These are phyloP conservation scores for Pterois miles DNA, from an alignment of 2,797 vertebrate genomes.

Conservation along the genomic window DNA sequence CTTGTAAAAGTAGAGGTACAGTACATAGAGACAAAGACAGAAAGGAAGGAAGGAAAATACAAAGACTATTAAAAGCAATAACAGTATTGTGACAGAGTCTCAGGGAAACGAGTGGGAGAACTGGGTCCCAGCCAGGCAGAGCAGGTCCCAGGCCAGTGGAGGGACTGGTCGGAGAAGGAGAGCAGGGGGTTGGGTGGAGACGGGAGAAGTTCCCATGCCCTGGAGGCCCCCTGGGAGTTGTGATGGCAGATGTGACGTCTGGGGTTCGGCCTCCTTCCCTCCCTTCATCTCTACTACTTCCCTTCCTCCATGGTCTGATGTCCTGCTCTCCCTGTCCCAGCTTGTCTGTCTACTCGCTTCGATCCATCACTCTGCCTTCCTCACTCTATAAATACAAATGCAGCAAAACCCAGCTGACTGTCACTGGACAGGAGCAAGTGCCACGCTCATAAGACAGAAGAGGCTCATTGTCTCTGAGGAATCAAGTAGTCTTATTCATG, in stretches of 20 bases:
- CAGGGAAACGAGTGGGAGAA: slow-evolving; percentile 48
- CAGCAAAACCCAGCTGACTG: not conserved
- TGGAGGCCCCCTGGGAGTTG: slow-evolving; percentile 74
- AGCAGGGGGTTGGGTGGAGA: slow-evolving; percentile 42
- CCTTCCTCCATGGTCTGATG: slow-evolving; percentile 51
- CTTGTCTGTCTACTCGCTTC: slow-evolving; percentile 41
- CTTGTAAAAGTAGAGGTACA: not conserved
- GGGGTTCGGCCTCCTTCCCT: slow-evolving; percentile 43
- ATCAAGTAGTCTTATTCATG: not conserved
- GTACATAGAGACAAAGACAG: not conserved
- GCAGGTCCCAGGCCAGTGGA: slow-evolving; percentile 52
- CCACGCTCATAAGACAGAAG: not conserved
- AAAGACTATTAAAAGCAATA: slow-evolving; percentile 8
- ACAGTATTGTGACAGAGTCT: slow-evolving; percentile 7
- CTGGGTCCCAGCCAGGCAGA: slow-evolving; percentile 17
- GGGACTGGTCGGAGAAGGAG: slow-evolving; percentile 36
- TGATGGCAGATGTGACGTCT: slow-evolving; percentile 85
- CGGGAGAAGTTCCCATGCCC: slow-evolving; percentile 82
- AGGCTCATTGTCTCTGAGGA: slow-evolving; percentile 6
- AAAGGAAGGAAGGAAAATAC: not conserved
- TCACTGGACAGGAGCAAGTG: slow-evolving; percentile 24
- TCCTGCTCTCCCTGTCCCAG: slow-evolving; percentile 34
- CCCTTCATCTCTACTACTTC: slow-evolving; percentile 51
- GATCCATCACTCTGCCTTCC: slow-evolving; percentile 58
- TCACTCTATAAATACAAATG: slow-evolving; percentile 38